Base-by-base conservation (phyloP, 1,140 invertebrate genomes). In the Elymnias hypermnestra region DNA sequence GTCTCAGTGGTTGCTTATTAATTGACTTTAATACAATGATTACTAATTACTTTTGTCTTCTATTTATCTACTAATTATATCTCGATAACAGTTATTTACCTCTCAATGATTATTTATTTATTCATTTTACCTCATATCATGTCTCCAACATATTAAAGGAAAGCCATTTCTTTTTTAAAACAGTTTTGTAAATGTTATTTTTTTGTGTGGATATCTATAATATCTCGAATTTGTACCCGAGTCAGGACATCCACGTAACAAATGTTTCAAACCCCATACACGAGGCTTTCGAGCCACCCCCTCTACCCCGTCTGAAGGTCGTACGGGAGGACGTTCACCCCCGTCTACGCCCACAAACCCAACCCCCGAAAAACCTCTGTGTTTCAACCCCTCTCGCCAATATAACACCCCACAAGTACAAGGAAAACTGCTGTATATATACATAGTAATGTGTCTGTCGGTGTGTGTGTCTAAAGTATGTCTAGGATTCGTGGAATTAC, bases 301-400 rank as follows among this genome's bases (percentile, higher is more conserved):
- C 59, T 62, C 56, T 42, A 59, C 57, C 35, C 42, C 39, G 75
- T 81, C 76, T 81, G 76, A 77, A 81, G 76, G 76, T 81, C 74
- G 66, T 31, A 38, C 57, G 65, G 66, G 53, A 63, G 74, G 66
- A 50, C 71, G 68, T 76, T 76, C 67, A 82, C 63, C 63, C 67
- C 48, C 49, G 55, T 49, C 50, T 57, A 53, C 49, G 52, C 55
- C 55, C 55, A 48, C 50, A 41, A 37, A 42, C 43, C 41, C 40
- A 49, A 53, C 45, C 49, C 48, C 49, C 54, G 23, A 47, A 50
- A 50, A 43, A 37, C 47, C 40, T 47, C 9, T n/a, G n/a, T 50
- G 25, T 50, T 25, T 45, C 40, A 23, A 38, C 46, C 41, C 19
- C 25, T 39, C 22, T 6, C 6, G n/a, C 31, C 40, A 13, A 31